Evolutionary conservation across 2,797 vertebrate genomes (phyloP).

Genomic region (Kryptopterus vitreolus): DNA sequence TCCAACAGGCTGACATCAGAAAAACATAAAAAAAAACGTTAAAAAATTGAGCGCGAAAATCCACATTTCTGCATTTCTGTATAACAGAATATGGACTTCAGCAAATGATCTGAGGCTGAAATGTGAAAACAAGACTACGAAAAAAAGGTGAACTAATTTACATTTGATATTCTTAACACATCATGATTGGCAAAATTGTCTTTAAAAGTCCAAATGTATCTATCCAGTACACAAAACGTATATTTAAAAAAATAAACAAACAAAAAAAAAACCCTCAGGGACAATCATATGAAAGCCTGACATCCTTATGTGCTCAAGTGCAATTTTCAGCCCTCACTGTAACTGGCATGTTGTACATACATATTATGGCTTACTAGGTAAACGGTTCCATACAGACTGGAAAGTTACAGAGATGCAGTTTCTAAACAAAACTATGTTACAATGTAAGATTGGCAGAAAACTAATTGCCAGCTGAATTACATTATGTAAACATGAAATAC

Average conservation of each 20-base stretch:
- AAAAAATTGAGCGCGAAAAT: neutral
- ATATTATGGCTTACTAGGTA: slow-evolving; percentile 85
- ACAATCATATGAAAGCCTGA: slow-evolving; percentile 55
- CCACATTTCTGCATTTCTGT: slow-evolving; percentile 26
- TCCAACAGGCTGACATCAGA: slow-evolving; percentile 59
- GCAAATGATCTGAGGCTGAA: slow-evolving; percentile 45
- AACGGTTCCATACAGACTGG: slow-evolving; percentile 81
- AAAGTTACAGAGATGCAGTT: slow-evolving; percentile 76
- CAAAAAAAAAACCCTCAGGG: slow-evolving; percentile 47
- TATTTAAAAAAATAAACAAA: neutral
- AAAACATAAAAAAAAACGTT: slow-evolving; percentile 42
- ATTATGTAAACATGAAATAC: slow-evolving; percentile 94
- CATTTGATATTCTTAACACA: slow-evolving; percentile 41
- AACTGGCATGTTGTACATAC: slow-evolving; percentile 73
- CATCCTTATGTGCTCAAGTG: slow-evolving; percentile 72
- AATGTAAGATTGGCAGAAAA: slow-evolving; percentile 82
- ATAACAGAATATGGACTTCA: slow-evolving; percentile 54
- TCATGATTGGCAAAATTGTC: slow-evolving; percentile 68
- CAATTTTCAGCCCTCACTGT: slow-evolving; percentile 75
- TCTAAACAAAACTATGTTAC: slow-evolving; percentile 75
- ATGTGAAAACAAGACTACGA: slow-evolving; percentile 50
- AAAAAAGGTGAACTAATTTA: slow-evolving; percentile 53
- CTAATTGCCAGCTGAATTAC: slow-evolving; percentile 80
- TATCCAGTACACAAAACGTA: slow-evolving; percentile 41
- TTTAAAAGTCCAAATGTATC: slow-evolving; percentile 56